Base-by-base conservation (phyloP, 2,888 invertebrate species). In the Sceliomorpha sp. region DNA sequence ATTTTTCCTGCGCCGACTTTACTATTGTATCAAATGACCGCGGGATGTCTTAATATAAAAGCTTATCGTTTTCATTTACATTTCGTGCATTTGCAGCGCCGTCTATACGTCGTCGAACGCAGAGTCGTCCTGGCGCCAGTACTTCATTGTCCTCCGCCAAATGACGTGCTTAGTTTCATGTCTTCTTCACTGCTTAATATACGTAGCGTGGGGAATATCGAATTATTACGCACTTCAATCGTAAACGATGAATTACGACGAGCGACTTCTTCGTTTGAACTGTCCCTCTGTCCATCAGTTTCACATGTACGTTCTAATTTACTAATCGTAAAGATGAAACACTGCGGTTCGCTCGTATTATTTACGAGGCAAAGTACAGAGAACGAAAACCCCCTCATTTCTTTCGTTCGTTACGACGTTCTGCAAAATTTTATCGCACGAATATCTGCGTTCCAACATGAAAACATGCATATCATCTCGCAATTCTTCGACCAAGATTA, bases 251-350 rank as follows among this genome's bases (percentile, higher is more conserved):
- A 56, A 34, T 50, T 50, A 44, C 50, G 42, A 14, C 13, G 26
- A 40, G 15, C 15, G 37, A 45, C 39, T 47, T 62, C 44, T 63
- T 62, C 51, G 55, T 55, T 55, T 45, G 34, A 55, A 48, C 53
- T 63, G 44, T 55, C 53, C 40, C 50, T 51, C 17, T 26, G 47
- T 66, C 51, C 37, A 53, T 62, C 45, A 58, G 44, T 45, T 27
- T 26, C 48, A 29, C 50, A 29, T 50, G 39, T 50, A 13, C 56
- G 42, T 39, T 42, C 44, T 70, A 53, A 74, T 72, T 70, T 72
- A 62, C 44, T 51, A 69, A 68, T 69, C 69, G 37, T 72, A 68
- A 72, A 72, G 53, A 56, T 40, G 47, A 42, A 62, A 53, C 53
- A 62, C 40, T 29, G 45, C 36, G 8, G 44, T 27, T 9, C 27